Evolutionary conservation across 2,113 vertebrate species (phyloP).

Genomic region (Dromas ardeola): DNA sequence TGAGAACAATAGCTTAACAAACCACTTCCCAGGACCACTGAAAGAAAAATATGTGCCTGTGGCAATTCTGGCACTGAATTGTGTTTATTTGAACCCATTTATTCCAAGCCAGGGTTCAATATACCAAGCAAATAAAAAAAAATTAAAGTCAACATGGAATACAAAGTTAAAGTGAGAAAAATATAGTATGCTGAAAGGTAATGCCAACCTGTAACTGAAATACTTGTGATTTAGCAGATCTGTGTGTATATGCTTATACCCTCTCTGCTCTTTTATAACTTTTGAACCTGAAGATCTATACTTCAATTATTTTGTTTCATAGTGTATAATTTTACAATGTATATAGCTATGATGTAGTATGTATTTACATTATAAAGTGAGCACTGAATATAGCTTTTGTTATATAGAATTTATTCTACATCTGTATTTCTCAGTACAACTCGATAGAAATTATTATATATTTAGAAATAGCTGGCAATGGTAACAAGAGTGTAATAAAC

Average conservation of each 20-base stretch:
- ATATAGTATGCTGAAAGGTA: constrained; percentile 5
- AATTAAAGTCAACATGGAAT: constrained; percentile 54
- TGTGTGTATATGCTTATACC: neutral
- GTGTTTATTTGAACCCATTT: constrained; percentile 80
- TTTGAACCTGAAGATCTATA: neutral
- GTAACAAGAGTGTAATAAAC: neutral
- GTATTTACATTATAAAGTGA: neutral
- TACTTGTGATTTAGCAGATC: constrained; percentile 10
- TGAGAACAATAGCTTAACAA: constrained; percentile 88
- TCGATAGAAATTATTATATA: neutral
- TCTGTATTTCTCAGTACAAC: neutral
- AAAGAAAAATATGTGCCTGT: constrained; percentile 80
- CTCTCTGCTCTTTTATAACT: neutral
- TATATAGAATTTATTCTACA: neutral
- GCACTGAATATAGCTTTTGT: neutral
- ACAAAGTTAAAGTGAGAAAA: constrained; percentile 56
- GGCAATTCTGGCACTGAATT: constrained; percentile 74
- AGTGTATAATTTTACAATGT: neutral
- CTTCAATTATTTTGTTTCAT: neutral
- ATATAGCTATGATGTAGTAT: neutral
- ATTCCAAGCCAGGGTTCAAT: constrained; percentile 67
- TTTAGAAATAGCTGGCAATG: constrained; percentile 8
- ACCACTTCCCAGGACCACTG: constrained; percentile 87
- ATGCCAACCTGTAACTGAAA: neutral
- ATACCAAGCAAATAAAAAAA: constrained; percentile 64